Evolutionary conservation across 2,888 invertebrate species (phyloP), one percentile per base, ranked within the genome.

Genomic region (Ametastegia equiseti): DNA sequence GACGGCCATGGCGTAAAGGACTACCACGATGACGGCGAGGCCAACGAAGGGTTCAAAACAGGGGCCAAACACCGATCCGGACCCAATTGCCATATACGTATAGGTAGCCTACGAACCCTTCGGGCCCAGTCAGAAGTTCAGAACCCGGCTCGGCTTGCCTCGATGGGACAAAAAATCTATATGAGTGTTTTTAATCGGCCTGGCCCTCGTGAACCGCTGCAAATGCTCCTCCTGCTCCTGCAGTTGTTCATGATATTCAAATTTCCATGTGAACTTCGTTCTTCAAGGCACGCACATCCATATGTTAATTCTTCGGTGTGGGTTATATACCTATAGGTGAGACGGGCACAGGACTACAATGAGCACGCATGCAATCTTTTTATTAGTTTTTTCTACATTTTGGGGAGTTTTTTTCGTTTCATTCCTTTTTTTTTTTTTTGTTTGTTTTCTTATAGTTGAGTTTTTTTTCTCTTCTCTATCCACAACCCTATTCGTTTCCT

Each of bases 161-260:
- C 39, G 57, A 78, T 60, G 78, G 78, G 78, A 78, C 78, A 75
- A 78, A 78, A 78, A 78, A 42, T 60, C n/a, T n/a, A n/a, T n/a
- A n/a, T 23, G 60, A 78, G 60, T 60, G 63, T 78, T 60, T 78
- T 78, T 78, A 78, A 78, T 78, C 60, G 78, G 15, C 45, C 45
- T 5, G 5, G 9, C 9, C 54, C 3, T 5, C 54, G n/a, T n/a
- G n/a, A 0, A 19, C 54, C 15, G 15, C 54, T 63, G 27, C 19
- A 15, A 19, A 5, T 54, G 15, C 11, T 0, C 7, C 45, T 42
- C 23, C 42, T 39, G 42, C 69, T 45, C 19, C 11, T 23, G 77
- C 78, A 78, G 78, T 60, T 78, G 78, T 42, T 39, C 42, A 78
- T 78, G 78, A 78, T 78, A 78, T 78, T 78, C 78, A 78, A 27